Evolutionary conservation across 2,888 invertebrate species (phyloP).

Genomic region (Himalopsyche anomala): DNA sequence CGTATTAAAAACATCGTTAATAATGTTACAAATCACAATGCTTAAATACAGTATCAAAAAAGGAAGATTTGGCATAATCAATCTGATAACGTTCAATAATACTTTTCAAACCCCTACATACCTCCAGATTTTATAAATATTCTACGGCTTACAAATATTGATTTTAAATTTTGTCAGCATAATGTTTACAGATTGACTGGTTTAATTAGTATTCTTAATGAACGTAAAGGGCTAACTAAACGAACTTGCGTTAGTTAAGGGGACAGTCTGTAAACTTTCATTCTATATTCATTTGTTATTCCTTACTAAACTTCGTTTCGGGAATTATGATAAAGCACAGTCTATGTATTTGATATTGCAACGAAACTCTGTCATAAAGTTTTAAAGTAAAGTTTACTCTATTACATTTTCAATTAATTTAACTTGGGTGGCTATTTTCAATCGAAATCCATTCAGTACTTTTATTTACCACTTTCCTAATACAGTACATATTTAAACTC

Average conservation of each 20-base stretch:
- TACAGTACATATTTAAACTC: no score
- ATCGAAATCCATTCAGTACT: no score
- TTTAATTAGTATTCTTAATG: not conserved
- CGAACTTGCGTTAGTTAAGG: not conserved
- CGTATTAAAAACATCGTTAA: no score
- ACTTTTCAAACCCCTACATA: no score
- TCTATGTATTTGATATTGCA: not conserved
- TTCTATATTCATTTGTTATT: not conserved
- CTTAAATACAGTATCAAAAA: not conserved
- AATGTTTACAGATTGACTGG: not conserved
- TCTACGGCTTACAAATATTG: not conserved
- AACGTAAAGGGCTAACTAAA: conserved; percentile 2
- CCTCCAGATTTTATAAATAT: not conserved
- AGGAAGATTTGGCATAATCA: not conserved
- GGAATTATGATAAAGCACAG: conserved; percentile 8
- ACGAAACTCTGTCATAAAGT: not conserved
- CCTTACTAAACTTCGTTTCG: not conserved
- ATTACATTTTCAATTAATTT: no score
- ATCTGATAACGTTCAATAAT: not conserved
- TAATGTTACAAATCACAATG: no score
- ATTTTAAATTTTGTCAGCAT: not conserved
- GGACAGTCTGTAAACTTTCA: not conserved
- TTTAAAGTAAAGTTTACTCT: not conserved
- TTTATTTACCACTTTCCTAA: no score
- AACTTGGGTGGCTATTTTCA: no score